phyloP scores from a whole-genome alignment of 2,113 vertebrate genomes.

The Macaca fascicularis region DNA sequence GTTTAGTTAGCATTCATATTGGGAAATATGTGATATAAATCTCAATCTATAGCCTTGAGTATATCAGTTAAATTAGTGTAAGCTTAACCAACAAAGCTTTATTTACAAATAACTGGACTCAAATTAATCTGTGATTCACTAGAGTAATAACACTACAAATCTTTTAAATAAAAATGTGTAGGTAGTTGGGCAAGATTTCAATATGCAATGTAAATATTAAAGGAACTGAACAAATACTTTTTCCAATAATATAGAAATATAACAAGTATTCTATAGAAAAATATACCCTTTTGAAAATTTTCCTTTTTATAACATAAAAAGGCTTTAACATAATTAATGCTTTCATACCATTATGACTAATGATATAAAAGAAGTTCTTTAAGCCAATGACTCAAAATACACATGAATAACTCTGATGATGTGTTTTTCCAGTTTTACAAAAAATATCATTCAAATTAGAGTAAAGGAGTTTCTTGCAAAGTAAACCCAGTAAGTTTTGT shows the following conservation, averaged over 20 bases:
- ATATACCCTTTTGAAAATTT: not conserved
- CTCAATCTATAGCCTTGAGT: not conserved
- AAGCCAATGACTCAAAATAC: constrained; percentile 8
- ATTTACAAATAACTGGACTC: constrained; percentile 12
- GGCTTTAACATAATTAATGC: not conserved
- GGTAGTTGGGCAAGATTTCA: not conserved
- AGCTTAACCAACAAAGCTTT: constrained; percentile 7
- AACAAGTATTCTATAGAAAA: not conserved
- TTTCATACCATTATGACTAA: not conserved
- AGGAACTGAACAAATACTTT: not conserved
- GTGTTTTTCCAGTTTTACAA: not conserved
- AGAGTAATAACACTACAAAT: not conserved
- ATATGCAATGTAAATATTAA: not conserved
- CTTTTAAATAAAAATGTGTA: not conserved
- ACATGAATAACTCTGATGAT: not conserved
- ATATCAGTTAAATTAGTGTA: not conserved
- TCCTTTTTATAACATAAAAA: constrained; percentile 1
- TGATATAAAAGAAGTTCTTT: not conserved
- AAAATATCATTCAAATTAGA: not conserved
- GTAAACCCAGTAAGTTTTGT: not conserved
- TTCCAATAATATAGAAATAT: not conserved
- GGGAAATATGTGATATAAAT: not conserved
- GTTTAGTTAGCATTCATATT: not conserved
- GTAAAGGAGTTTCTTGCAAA: not conserved
- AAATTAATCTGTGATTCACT: not conserved